phyloP scores from a whole-genome alignment of 2,113 vertebrate species.

The Octodon degus region DNA sequence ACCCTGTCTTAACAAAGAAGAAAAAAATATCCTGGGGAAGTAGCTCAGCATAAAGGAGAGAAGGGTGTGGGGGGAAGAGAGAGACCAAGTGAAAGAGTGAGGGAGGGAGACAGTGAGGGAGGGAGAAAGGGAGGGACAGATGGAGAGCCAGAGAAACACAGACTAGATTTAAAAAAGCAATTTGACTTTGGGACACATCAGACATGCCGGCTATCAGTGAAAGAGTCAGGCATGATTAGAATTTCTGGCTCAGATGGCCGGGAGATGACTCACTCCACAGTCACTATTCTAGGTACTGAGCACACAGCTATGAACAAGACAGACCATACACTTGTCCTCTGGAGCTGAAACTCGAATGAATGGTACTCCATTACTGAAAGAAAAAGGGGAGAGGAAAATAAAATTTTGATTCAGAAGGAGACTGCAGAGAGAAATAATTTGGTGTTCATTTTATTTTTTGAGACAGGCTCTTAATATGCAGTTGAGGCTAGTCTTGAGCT shows the following conservation, averaged over 20 bases:
- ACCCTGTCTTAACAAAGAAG: neutral
- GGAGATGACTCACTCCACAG: neutral
- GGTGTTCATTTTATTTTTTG: neutral
- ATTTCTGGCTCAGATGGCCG: constrained; percentile 25
- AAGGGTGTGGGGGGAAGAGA: neutral
- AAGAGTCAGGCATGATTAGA: constrained; percentile 34
- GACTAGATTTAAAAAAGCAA: neutral
- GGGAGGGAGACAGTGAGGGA: neutral
- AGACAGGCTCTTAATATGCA: neutral
- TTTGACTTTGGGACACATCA: neutral
- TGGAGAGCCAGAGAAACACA: neutral
- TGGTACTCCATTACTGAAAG: constrained; percentile 15
- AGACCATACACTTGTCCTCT: neutral
- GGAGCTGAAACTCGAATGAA: constrained; percentile 26
- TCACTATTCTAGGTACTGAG: neutral
- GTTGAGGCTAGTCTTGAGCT: neutral
- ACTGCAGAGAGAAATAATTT: constrained; percentile 3
- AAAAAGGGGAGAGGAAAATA: neutral
- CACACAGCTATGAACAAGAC: neutral
- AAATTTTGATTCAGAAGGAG: constrained; percentile 2
- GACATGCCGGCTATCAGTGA: constrained; percentile 12
- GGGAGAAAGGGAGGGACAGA: neutral
- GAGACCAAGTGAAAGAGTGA: neutral
- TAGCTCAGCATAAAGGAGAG: neutral
- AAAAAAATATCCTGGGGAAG: neutral